Evolutionary conservation across 2,888 invertebrate genomes (phyloP).

Genomic region (Fragum whitleyi): DNA sequence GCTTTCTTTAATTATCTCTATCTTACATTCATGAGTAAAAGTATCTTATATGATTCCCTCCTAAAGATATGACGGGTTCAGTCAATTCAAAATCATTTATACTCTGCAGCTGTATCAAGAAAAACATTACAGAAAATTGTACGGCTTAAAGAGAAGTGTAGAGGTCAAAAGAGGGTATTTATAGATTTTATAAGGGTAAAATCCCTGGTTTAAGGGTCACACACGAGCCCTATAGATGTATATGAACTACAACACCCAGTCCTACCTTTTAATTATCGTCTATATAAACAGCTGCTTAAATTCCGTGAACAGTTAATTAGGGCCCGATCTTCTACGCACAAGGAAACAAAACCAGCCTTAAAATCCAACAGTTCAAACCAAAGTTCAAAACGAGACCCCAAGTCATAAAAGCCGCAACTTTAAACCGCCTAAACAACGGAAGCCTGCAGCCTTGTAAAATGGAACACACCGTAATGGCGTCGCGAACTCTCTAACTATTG

Average conservation of each 20-base stretch:
- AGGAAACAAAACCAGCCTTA: background rate
- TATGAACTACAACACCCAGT: background rate
- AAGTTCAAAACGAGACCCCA: background rate
- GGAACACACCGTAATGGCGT: slow-evolving; percentile 1
- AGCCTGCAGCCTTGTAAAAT: slow-evolving; percentile 4
- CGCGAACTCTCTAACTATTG: background rate
- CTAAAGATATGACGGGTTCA: too few species aligned
- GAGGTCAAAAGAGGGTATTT: too few species aligned
- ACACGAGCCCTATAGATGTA: too few species aligned
- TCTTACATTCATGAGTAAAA: too few species aligned
- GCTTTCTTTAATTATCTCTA: too few species aligned
- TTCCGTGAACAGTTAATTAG: background rate
- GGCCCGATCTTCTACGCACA: background rate
- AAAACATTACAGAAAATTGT: too few species aligned
- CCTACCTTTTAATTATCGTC: background rate
- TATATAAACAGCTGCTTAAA: background rate
- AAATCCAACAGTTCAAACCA: background rate
- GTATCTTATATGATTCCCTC: too few species aligned
- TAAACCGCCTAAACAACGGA: background rate
- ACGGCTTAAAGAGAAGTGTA: too few species aligned
- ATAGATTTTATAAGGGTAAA: too few species aligned
- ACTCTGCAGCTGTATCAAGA: too few species aligned
- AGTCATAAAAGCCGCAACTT: background rate
- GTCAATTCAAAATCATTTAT: too few species aligned
- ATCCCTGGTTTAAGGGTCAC: too few species aligned